These are phyloP conservation scores for Brachionus asplanchnoidis DNA, from an alignment of 1,140 invertebrate species.

Conservation along the genomic window DNA sequence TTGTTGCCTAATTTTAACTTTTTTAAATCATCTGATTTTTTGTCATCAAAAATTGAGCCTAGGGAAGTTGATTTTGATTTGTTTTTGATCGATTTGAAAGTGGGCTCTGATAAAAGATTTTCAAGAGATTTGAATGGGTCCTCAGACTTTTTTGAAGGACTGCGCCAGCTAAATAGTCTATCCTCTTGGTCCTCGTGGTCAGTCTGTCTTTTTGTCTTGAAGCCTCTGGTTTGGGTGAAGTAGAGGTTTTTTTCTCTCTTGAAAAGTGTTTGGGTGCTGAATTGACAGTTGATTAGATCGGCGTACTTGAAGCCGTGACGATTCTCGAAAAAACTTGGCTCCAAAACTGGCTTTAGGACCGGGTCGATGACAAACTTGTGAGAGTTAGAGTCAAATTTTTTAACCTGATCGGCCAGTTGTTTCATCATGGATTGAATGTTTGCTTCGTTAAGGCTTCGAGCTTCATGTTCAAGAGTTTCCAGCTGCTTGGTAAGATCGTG, in stretches of 20 bases:
- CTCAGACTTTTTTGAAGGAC: neutral
- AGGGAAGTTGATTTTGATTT: neutral
- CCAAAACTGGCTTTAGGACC: neutral
- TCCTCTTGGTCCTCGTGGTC: neutral
- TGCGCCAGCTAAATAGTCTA: neutral
- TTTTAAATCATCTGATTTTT: neutral
- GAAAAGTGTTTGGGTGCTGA: neutral
- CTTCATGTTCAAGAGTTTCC: neutral
- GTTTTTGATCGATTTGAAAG: neutral
- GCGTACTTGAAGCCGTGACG: neutral
- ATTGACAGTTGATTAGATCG: neutral
- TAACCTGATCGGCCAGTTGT: neutral
- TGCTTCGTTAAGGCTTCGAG: neutral
- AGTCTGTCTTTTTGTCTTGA: slow-evolving; percentile 11
- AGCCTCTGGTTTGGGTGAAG: neutral
- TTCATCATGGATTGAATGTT: neutral
- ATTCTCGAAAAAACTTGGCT: slow-evolving; percentile 20
- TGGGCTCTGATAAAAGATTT: neutral
- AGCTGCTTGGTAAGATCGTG: neutral
- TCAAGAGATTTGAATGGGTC: slow-evolving; percentile 5
- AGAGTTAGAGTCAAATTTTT: neutral
- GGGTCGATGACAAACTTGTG: neutral
- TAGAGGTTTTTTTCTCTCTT: neutral
- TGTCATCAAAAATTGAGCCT: neutral
- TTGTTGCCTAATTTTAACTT: slow-evolving; percentile 4